phyloP scores from a whole-genome alignment of 1,140 invertebrate species.

The Conus betulinus region DNA sequence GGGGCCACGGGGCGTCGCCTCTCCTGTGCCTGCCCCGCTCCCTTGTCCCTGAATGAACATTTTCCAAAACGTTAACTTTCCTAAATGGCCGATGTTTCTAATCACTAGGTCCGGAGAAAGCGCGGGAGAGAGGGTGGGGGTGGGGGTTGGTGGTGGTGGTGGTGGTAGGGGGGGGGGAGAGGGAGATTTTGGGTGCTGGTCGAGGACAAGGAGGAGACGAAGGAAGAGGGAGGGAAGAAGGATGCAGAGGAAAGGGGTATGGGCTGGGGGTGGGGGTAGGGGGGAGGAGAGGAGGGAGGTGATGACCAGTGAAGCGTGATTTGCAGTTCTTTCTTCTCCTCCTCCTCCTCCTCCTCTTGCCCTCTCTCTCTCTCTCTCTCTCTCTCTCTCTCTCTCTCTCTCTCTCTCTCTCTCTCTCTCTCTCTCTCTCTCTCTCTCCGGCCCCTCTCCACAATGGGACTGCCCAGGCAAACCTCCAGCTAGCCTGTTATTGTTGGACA shows the following conservation, averaged over 20 bases:
- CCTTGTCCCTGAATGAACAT: conserved; percentile 26
- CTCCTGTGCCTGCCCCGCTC: background rate
- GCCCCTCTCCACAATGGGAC: conserved; percentile 6
- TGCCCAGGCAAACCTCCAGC: conserved; percentile 1
- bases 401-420: background rate
- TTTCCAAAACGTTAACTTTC: conserved; percentile 38
- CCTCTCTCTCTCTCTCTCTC: background rate
- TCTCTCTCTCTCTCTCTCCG: background rate
- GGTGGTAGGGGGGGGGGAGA: no score
- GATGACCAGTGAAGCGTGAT: conserved; percentile 6
- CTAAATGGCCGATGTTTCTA: conserved; percentile 37
- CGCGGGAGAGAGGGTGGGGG: background rate
- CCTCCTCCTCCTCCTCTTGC: background rate
- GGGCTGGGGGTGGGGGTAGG: background rate
- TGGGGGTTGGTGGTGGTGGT: no score
- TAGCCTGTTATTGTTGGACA: conserved; percentile 21
- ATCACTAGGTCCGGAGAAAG: conserved; percentile 21
- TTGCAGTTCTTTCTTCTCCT: background rate
- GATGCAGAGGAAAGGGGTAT: background rate
- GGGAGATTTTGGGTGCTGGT: background rate
- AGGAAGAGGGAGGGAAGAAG: background rate
- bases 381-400: background rate
- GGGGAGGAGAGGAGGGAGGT: background rate
- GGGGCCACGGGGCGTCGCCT: conserved; percentile 22
- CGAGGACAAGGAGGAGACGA: background rate